phyloP scores from a whole-genome alignment of 2,888 invertebrate genomes.

The Papilio elwesi region DNA sequence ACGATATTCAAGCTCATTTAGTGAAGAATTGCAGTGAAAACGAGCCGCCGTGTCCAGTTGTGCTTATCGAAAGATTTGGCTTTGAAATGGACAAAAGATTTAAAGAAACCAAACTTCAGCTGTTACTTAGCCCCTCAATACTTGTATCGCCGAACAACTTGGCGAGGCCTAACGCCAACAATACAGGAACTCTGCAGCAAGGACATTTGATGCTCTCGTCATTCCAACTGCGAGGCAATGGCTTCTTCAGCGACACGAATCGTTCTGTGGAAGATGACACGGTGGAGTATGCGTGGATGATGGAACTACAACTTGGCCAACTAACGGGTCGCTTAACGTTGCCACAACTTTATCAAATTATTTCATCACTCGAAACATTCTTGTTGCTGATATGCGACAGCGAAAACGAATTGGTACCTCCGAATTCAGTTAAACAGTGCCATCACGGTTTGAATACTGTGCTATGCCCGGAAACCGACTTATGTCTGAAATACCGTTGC shows the following conservation, averaged over 20 bases:
- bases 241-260: constrained; percentile 97
- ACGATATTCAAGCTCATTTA: constrained; percentile 97
- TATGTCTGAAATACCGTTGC: constrained; percentile 89
- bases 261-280: constrained; percentile 96
- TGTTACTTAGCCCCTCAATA: constrained; percentile 94
- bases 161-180: constrained; percentile 84
- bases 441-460: constrained; percentile 90
- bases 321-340: constrained; percentile 95
- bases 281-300: constrained; percentile 98
- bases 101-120: constrained; percentile 95
- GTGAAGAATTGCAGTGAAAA: constrained; percentile 95
- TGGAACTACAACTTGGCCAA: constrained; percentile 97
- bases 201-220: constrained; percentile 94
- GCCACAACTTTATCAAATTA: constrained; percentile 94
- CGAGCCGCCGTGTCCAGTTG: constrained; percentile 96
- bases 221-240: constrained; percentile 95
- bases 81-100: constrained; percentile 99
- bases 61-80: constrained; percentile 94
- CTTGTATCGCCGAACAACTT: constrained; percentile 90
- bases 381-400: constrained; percentile 92
- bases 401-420: constrained; percentile 95
- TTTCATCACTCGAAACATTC: constrained; percentile 95
- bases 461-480: constrained; percentile 88
- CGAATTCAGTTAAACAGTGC: constrained; percentile 90
- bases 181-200: constrained; percentile 86